Percentiles rank a stretch among this genome's conserved stretches.
Evolutionary conservation across 2,797 vertebrate species (phyloP).

Genomic region (Varecia variegata): DNA sequence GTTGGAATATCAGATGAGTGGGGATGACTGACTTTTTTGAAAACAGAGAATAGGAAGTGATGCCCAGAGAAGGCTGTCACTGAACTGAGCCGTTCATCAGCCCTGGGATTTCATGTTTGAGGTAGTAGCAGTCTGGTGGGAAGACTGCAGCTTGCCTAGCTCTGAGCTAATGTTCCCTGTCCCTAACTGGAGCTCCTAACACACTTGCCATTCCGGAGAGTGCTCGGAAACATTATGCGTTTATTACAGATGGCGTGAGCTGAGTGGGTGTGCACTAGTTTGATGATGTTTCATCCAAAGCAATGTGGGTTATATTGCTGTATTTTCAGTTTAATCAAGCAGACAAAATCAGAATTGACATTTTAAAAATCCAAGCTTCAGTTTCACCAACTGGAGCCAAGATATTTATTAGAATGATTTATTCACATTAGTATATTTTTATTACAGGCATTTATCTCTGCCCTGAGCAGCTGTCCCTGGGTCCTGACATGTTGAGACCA

Average conservation of each 20-base stretch:
- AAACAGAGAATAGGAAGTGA: not conserved
- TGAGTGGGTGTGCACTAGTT: not conserved
- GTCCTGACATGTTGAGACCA: constrained; percentile 7
- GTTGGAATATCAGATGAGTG: not conserved
- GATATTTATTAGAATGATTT: constrained; percentile 51
- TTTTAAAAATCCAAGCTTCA: not conserved
- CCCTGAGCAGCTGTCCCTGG: constrained; percentile 51
- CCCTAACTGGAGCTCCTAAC: not conserved
- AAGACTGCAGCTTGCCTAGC: not conserved
- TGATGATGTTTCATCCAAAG: not conserved
- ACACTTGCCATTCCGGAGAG: not conserved
- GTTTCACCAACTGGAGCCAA: constrained; percentile 27
- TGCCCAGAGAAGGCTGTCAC: not conserved
- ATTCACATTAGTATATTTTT: constrained; percentile 52
- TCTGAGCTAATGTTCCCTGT: not conserved
- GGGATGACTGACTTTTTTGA: fast-evolving
- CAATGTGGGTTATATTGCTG: not conserved
- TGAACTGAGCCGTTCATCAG: fast-evolving
- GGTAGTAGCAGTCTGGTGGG: not conserved
- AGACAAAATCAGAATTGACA: constrained; percentile 47
- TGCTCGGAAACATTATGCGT: not conserved
- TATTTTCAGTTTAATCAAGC: constrained; percentile 49
- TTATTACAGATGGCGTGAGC: not conserved
- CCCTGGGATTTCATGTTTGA: not conserved
- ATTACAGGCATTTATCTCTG: constrained; percentile 28